phyloP scores from a whole-genome alignment of 2,797 vertebrate genomes.

The Ambastaia sidthimunki region DNA sequence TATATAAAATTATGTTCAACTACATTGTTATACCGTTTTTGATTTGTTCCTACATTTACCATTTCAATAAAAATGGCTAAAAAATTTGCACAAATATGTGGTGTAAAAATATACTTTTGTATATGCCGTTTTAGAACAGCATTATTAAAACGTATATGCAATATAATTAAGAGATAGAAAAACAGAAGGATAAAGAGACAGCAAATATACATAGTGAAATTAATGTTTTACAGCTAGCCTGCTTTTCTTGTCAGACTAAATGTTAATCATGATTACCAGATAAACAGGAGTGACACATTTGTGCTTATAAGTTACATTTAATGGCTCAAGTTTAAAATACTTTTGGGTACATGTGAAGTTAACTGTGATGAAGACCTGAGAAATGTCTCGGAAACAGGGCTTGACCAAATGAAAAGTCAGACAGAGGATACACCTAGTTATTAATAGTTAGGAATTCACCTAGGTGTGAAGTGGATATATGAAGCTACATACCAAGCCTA shows the following conservation, averaged over 20 bases:
- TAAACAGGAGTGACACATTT: background rate
- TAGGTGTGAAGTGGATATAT: background rate
- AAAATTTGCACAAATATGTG: too few relatives aligned
- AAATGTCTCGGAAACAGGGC: background rate
- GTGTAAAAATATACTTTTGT: too few relatives aligned
- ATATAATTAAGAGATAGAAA: too few relatives aligned
- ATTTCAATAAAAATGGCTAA: too few relatives aligned
- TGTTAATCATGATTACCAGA: background rate
- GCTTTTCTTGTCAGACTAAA: background rate
- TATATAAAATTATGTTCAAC: background rate
- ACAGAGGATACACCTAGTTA: background rate
- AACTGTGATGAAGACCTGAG: background rate
- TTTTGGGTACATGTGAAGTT: background rate
- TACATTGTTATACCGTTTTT: background rate
- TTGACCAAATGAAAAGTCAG: background rate
- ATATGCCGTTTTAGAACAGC: too few relatives aligned
- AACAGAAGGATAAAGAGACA: background rate
- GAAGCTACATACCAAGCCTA: background rate
- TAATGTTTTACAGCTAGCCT: conserved; percentile 1
- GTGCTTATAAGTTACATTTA: too few relatives aligned
- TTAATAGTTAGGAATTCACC: too few relatives aligned
- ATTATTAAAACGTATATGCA: too few relatives aligned
- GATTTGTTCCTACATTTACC: background rate
- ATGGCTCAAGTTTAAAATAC: background rate
- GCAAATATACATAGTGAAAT: background rate